A percentile compares a stretch with the other conserved stretches of the same genome.
Evolutionary conservation across 2,888 invertebrate genomes (phyloP).

Genomic region (Phlogophora meticulosa): DNA sequence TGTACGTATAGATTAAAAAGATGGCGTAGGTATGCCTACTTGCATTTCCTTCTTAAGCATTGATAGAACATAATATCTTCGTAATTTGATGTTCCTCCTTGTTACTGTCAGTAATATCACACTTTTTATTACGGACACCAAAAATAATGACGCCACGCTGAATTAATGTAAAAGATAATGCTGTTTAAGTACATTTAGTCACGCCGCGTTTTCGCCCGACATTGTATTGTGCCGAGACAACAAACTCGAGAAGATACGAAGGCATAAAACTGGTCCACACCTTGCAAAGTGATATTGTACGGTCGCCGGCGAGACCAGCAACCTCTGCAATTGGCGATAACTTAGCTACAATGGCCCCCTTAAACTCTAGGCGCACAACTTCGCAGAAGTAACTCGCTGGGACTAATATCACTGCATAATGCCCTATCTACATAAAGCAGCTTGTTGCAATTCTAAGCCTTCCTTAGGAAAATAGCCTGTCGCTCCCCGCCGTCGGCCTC

Average conservation of each 20-base stretch:
- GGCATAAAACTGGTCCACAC: slow-evolving; percentile 58
- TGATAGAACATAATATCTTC: slow-evolving; percentile 7
- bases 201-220: slow-evolving; percentile 29
- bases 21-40: background rate
- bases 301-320: slow-evolving; percentile 65
- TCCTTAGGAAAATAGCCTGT: slow-evolving; percentile 59
- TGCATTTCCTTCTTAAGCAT: background rate
- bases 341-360: slow-evolving; percentile 73
- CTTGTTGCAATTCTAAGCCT: slow-evolving; percentile 64
- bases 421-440: slow-evolving; percentile 74
- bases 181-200: slow-evolving; percentile 18
- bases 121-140: slow-evolving; percentile 9
- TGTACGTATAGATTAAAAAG: too few relatives aligned
- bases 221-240: slow-evolving; percentile 39
- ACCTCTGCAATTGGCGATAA: slow-evolving; percentile 73
- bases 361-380: slow-evolving; percentile 72
- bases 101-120: slow-evolving; percentile 30
- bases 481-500: slow-evolving; percentile 37
- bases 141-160: slow-evolving; percentile 28
- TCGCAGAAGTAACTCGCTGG: slow-evolving; percentile 67
- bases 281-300: slow-evolving; percentile 65
- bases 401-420: slow-evolving; percentile 71
- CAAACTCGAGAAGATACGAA: slow-evolving; percentile 44
- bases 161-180: slow-evolving; percentile 31
- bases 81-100: slow-evolving; percentile 33